Evolutionary conservation across 2,797 vertebrate species (phyloP).

Genomic region (Poeciliopsis infans): DNA sequence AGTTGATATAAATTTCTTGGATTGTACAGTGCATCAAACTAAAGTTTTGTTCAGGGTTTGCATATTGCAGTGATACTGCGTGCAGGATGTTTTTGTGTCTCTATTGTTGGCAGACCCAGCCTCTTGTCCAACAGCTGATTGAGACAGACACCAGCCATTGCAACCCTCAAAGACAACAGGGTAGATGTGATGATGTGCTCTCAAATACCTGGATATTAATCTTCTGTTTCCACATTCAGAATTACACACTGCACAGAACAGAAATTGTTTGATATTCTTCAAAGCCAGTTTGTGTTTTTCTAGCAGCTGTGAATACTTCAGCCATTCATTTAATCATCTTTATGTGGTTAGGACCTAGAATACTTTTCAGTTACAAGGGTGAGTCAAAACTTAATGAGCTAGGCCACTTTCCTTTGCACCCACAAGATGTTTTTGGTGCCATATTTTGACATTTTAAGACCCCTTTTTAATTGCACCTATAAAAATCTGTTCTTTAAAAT

Average conservation of each 20-base stretch:
- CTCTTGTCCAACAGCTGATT: too few relatives aligned
- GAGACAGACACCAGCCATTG: neutral
- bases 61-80: too few relatives aligned
- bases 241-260: neutral
- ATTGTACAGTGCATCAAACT: neutral
- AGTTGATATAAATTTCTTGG: neutral
- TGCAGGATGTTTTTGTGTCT: too few relatives aligned
- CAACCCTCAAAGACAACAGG: neutral
- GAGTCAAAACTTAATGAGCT: neutral
- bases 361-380: neutral
- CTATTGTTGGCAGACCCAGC: too few relatives aligned
- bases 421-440: neutral
- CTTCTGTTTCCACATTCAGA: neutral
- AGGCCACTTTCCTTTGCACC: neutral
- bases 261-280: neutral
- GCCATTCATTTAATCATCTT: neutral
- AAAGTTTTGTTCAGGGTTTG: neutral
- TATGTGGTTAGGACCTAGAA: neutral
- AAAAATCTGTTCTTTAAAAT: neutral
- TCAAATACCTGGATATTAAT: neutral
- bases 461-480: neutral
- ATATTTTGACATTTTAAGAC: neutral
- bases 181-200: neutral
- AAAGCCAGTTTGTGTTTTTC: neutral
- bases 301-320: neutral